phyloP scores from a whole-genome alignment of 92 coral and sea anemone genomes.

The Epizoanthus illoricatus region DNA sequence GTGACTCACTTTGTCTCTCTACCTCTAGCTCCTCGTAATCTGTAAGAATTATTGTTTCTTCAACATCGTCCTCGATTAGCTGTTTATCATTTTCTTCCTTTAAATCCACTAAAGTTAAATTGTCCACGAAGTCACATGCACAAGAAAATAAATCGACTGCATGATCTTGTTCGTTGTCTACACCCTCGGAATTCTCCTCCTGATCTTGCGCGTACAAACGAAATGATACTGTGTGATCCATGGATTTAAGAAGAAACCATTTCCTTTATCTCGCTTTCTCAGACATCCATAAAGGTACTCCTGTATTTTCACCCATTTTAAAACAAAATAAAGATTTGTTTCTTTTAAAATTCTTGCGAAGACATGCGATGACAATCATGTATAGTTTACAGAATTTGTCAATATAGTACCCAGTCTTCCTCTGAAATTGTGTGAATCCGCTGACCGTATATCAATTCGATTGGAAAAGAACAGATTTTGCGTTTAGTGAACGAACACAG shows the following conservation, averaged over 20 bases:
- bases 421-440: constrained; percentile 4
- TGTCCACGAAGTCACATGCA: neutral
- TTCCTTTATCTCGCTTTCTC: neutral
- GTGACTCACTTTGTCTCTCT: neutral
- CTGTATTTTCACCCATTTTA: no score
- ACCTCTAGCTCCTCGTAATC: constrained; percentile 3
- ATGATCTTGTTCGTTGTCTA: neutral
- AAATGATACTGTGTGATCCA: constrained; percentile 4
- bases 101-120: neutral
- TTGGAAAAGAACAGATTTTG: neutral
- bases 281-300: neutral
- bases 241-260: neutral
- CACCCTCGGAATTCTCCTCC: neutral
- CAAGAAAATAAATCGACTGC: neutral
- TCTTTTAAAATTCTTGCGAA: no score
- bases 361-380: no score
- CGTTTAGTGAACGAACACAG: neutral
- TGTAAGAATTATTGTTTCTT: constrained; percentile 39
- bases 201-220: neutral
- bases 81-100: neutral
- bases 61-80: constrained; percentile 33
- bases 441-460: constrained; percentile 5
- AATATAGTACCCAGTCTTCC: constrained; percentile 8
- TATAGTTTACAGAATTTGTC: no score
- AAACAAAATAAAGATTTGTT: no score